Evolutionary conservation across 2,797 vertebrate genomes (phyloP).

Genomic region (Hapalemur alaotrensis): DNA sequence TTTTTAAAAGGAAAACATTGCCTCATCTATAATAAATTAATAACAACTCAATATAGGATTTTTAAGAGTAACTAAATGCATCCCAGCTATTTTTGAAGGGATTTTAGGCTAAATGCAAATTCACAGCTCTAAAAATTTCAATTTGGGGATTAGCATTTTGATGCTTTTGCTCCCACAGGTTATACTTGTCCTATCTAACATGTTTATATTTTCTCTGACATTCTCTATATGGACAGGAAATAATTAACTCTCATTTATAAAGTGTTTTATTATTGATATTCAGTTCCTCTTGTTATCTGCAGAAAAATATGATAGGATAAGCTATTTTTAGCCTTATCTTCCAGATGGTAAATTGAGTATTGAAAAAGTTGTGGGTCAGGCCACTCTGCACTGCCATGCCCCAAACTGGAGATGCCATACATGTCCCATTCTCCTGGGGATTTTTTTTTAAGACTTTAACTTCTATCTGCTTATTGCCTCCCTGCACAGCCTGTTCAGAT

Average conservation of each 20-base stretch:
- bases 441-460: not conserved
- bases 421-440: not conserved
- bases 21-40: slow-evolving; percentile 78
- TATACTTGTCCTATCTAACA: slow-evolving; percentile 64
- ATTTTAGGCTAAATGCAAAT: slow-evolving; percentile 76
- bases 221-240: slow-evolving; percentile 49
- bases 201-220: slow-evolving; percentile 53
- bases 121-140: slow-evolving; percentile 58
- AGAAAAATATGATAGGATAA: not conserved
- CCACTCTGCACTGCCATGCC: rapidly evolving
- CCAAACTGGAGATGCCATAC: not conserved
- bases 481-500: not conserved
- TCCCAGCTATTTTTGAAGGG: slow-evolving; percentile 46
- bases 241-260: slow-evolving; percentile 60
- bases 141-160: slow-evolving; percentile 69
- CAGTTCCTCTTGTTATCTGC: not conserved
- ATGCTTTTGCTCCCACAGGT: slow-evolving; percentile 64
- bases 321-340: not conserved
- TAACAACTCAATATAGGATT: slow-evolving; percentile 68
- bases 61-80: slow-evolving; percentile 71
- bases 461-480: not conserved
- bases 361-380: not conserved
- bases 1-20: slow-evolving; percentile 76
- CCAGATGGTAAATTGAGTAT: not conserved
- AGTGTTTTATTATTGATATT: not conserved